Evolutionary conservation across 1,140 invertebrate species (phyloP).

Genomic region (Stegodyphus dumicola): DNA sequence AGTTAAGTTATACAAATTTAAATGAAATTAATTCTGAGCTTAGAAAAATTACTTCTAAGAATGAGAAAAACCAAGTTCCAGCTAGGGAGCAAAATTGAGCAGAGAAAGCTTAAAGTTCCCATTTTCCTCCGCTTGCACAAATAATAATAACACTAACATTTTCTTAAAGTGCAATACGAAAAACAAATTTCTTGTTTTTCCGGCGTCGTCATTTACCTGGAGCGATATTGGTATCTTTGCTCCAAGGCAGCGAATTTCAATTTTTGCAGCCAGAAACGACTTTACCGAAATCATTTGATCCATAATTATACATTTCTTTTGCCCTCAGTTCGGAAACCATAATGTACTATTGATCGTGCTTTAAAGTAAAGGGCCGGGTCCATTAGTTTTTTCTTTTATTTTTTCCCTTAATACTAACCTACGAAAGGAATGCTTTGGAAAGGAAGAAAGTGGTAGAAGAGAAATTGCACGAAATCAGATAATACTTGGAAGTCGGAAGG

Average conservation of each 20-base stretch:
- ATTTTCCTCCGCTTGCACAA: conserved; percentile 22
- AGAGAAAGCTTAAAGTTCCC: conserved; percentile 31
- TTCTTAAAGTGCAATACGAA: conserved; percentile 10
- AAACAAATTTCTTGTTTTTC: conserved; percentile 2
- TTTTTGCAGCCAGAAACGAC: conserved; percentile 12
- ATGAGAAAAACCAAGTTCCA: too few species aligned
- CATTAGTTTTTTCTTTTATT: conserved; percentile 19
- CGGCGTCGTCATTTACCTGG: conserved; percentile 4
- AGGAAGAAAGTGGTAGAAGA: conserved; percentile 7
- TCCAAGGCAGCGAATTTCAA: conserved; percentile 14
- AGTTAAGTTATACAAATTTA: too few species aligned
- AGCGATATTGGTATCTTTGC: conserved; percentile 2
- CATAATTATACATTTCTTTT: conserved; percentile 54
- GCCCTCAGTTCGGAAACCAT: conserved; percentile 5
- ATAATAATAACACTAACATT: conserved; percentile 51
- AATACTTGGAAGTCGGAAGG: conserved; percentile 35
- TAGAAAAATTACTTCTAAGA: too few species aligned
- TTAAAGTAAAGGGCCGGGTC: conserved; percentile 14
- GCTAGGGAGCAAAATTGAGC: background rate
- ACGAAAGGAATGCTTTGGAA: background rate
- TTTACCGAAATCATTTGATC: conserved; percentile 43
- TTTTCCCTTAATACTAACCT: conserved; percentile 18
- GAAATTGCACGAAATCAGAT: conserved; percentile 43
- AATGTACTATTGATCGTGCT: conserved; percentile 46
- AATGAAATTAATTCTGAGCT: too few species aligned